A percentile compares a stretch with the other conserved stretches of the same genome.
Evolutionary conservation across 2,113 vertebrate species (phyloP).

Genomic region (Pituophis catenifer): DNA sequence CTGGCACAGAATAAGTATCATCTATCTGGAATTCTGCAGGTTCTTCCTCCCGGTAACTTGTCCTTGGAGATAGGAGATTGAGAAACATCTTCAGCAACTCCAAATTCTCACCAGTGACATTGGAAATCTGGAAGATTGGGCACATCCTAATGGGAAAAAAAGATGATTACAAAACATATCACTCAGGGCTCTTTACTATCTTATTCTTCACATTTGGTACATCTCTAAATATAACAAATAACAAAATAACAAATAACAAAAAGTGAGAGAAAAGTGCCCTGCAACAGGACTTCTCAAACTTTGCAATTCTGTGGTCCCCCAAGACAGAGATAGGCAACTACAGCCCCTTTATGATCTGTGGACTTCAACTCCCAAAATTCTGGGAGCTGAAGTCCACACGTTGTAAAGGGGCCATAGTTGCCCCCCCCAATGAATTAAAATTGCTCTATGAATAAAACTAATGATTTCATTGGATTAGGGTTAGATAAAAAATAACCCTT

Average conservation of each 20-base stretch:
- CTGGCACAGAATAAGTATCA: slow-evolving; percentile 98
- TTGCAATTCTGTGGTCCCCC: not conserved
- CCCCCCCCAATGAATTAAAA: not conserved
- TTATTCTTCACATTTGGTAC: not conserved
- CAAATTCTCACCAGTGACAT: slow-evolving; percentile 94
- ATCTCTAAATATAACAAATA: slow-evolving; percentile 41
- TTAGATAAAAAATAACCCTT: not conserved
- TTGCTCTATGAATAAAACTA: not conserved
- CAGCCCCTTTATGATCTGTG: too few species aligned
- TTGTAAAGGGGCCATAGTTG: too few species aligned
- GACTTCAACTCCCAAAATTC: too few species aligned
- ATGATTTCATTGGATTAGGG: slow-evolving; percentile 27
- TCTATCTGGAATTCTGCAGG: slow-evolving; percentile 99
- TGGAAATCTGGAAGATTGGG: slow-evolving; percentile 98
- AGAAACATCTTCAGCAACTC: slow-evolving; percentile 98
- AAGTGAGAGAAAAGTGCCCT: slow-evolving; percentile 37
- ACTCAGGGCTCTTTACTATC: not conserved
- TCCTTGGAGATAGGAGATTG: slow-evolving; percentile 94
- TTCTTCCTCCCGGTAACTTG: slow-evolving; percentile 92
- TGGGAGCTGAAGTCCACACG: too few species aligned
- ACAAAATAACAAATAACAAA: slow-evolving; percentile 23
- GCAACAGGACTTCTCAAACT: slow-evolving; percentile 26
- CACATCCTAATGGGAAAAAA: slow-evolving; percentile 82
- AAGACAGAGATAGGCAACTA: too few species aligned
- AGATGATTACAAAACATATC: not conserved